Evolutionary conservation across 2,797 vertebrate species (phyloP), one percentile per base, ranked within the genome.

Genomic region (Momotus momota): DNA sequence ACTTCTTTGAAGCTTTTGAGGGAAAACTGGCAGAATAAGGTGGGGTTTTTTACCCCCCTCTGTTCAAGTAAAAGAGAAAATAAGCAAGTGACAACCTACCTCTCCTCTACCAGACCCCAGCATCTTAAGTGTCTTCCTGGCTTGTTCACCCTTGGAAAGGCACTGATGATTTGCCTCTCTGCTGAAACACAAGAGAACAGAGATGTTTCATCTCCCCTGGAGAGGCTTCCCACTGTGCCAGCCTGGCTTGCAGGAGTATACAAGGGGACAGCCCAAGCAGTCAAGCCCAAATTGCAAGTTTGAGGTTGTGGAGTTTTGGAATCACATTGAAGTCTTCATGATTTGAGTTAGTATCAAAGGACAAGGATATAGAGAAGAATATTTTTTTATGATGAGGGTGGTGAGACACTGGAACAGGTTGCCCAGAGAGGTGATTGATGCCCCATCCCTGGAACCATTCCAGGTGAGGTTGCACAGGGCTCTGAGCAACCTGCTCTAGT

Each of bases 141-240:
- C 12, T 89, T 69, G 65, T 25, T 98, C 98, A 60, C 94, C 96
- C 95, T 97, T 97, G 96, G 97, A 92, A 91, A n/a, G n/a, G 82
- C 91, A 77, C 40, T 96, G 97, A 67, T 97, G 91, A 75, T 97
- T 97, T 72, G 96, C 86, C 72, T 98, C 98, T 75, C 97, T 97
- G 82, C 98, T 98, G 73, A 98, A 98, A 97, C 98, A 99, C 95
- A 96, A 97, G n/a, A 94, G 6, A 81, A 91, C 57, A 83, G 87
- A 92, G 79, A 86, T 5, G 75, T 85, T 96, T 90, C 70, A 85
- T 19, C 88, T 94, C 45, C 69, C 72, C 57, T 43, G 52, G 35
- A 60, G 73, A 64, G 38, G 29, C 45, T 69, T 86, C 51, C 60
- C 25, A 33, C 23, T 2, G 0, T 0, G 0, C 31, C 73, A 81